Percentiles rank a stretch among this genome's conserved stretches.
Conservation (phyloP, 2,113 vertebrate genomes). For the Oncorhynchus mykiss region DNA sequence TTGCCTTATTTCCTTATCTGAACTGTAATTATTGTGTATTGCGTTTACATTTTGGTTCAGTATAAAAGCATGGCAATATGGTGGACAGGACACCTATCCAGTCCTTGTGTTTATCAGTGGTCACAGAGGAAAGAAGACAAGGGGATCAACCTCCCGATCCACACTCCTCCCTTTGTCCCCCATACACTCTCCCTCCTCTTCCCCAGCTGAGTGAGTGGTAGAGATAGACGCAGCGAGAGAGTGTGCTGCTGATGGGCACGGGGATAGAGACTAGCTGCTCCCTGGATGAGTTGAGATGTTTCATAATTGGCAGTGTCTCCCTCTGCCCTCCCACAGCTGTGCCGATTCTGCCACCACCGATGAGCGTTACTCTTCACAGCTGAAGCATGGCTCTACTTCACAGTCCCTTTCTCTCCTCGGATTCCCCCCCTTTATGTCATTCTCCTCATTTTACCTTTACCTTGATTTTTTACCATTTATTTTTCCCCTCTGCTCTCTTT, state of each 20-base stretch:
- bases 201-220: too few relatives aligned
- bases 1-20: too few relatives aligned
- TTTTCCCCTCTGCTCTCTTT: too few relatives aligned
- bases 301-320: conserved; percentile 54
- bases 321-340: conserved; percentile 40
- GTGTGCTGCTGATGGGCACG: background rate
- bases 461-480: background rate
- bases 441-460: background rate
- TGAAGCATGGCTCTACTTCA: background rate
- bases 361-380: conserved; percentile 34
- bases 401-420: background rate
- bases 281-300: conserved; percentile 22
- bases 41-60: too few relatives aligned
- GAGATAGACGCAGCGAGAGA: too few relatives aligned
- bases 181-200: background rate
- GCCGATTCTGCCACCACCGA: conserved; percentile 50
- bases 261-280: background rate
- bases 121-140: too few relatives aligned
- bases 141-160: too few relatives aligned
- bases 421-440: too few relatives aligned
- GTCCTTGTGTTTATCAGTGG: too few relatives aligned
- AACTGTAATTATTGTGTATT: too few relatives aligned
- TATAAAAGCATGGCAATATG: too few relatives aligned
- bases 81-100: too few relatives aligned
- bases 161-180: background rate